Base-by-base conservation (phyloP, 1,140 invertebrate species). In the Hirudo medicinalis region DNA sequence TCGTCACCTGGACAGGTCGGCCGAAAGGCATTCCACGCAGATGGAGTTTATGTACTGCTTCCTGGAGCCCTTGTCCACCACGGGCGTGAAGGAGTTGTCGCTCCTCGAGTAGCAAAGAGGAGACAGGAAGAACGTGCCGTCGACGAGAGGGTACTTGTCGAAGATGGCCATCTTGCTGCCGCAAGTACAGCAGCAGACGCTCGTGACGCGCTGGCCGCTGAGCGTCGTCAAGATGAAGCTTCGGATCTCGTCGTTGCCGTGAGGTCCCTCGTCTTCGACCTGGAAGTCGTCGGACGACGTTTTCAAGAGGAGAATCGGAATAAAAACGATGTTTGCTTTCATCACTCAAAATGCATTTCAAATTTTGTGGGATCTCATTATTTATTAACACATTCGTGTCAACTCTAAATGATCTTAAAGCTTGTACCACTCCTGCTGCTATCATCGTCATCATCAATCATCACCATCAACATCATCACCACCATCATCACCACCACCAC, bases 191-290 rank as follows among this genome's bases (percentile, higher is more conserved):
- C 81, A 82, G 36, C 74, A 73, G 17, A 80, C 55, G 11, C 75
- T 73, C 4, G 77, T 75, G 66, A 78, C 75, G 36, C 76, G 78
- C 73, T 79, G 77, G n/a, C 73, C 75, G 71, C 77, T 78, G 11
- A 82, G 75, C 70, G 78, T 78, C 49, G 77, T 78, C 25, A 81
- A 75, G 2, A 82, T 76, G 73, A 82, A 81, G 67, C 75, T 75
- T 4, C 79, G 86, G 27, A 91, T 96, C 76, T 97, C 94, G 79
- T 97, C 94, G 83, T 95, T 96, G 75, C 93, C 93, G 80, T 94
- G 91, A 81, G 92, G 92, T 67, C 91, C 91, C 78, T 96, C 93
- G 80, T 97, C 94, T 83, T 97, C 94, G 86, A 97, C 57, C 57
- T 63, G 57, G 22, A 63, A 15, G 29, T 19, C 8, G 15, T 63